A percentile compares a stretch with the other conserved stretches of the same genome.
Evolutionary conservation across 2,888 invertebrate species (phyloP).

Genomic region (Anthoptus insignis): DNA sequence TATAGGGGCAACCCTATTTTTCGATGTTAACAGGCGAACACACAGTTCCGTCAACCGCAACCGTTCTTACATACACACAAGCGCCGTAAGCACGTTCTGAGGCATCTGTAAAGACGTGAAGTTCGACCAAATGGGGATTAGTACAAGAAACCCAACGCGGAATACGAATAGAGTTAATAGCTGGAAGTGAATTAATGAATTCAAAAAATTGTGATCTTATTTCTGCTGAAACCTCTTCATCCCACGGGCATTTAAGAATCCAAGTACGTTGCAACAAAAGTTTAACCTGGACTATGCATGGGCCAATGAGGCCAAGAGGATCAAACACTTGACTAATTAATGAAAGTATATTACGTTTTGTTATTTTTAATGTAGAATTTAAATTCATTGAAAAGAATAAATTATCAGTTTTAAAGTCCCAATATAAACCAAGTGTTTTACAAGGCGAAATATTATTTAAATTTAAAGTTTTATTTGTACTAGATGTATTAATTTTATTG

Average conservation of each 20-base stretch:
- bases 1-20: constrained; percentile 46
- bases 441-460: constrained; percentile 12
- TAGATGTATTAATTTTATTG: constrained; percentile 1
- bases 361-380: constrained; percentile 40
- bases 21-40: constrained; percentile 46
- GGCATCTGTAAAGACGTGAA: constrained; percentile 52
- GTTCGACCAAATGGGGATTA: constrained; percentile 28
- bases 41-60: constrained; percentile 24
- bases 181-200: constrained; percentile 16
- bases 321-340: constrained; percentile 50
- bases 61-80: constrained; percentile 46
- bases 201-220: constrained; percentile 33
- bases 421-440: constrained; percentile 53
- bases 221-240: constrained; percentile 43
- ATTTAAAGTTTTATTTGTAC: constrained; percentile 26
- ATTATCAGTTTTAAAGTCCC: constrained; percentile 45
- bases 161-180: constrained; percentile 42
- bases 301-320: constrained; percentile 48
- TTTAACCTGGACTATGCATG: constrained; percentile 49
- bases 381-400: constrained; percentile 47
- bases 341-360: constrained; percentile 45
- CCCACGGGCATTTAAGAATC: constrained; percentile 49
- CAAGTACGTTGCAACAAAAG: constrained; percentile 50
- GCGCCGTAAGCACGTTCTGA: constrained; percentile 51
- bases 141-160: constrained; percentile 45